These are phyloP conservation scores for Denticeps clupeoides DNA, from an alignment of 2,797 vertebrate genomes.

Conservation along the genomic window DNA sequence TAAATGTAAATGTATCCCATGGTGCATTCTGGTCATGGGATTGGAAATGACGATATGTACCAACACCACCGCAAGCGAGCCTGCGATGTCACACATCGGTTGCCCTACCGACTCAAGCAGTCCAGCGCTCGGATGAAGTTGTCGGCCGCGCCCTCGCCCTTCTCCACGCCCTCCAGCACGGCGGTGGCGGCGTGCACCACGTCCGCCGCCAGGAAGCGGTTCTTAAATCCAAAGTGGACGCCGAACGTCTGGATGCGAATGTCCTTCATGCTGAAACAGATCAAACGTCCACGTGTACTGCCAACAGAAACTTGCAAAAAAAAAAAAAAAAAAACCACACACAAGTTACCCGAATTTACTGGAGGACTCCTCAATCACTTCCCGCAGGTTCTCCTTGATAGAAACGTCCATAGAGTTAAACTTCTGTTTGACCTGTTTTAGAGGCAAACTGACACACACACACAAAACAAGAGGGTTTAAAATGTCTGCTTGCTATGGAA, in stretches of 20 bases:
- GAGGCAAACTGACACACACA: conserved; percentile 63
- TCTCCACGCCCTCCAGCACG: conserved; percentile 81
- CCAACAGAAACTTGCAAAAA: background rate
- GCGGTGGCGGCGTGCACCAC: conserved; percentile 79
- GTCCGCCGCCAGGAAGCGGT: conserved; percentile 88
- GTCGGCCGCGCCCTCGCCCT: conserved; percentile 61
- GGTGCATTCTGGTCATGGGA: too few species aligned
- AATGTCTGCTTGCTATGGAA: too few species aligned
- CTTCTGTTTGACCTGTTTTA: conserved; percentile 92
- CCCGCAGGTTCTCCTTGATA: conserved; percentile 87
- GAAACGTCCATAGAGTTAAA: conserved; percentile 90
- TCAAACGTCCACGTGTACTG: background rate
- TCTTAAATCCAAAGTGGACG: conserved; percentile 92
- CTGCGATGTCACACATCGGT: too few species aligned
- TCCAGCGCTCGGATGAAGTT: conserved; percentile 93
- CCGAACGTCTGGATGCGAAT: conserved; percentile 91
- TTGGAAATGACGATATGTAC: too few species aligned
- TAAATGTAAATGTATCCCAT: too few species aligned
- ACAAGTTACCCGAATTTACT: conserved; percentile 82
- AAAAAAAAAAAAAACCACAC: background rate
- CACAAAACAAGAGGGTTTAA: background rate
- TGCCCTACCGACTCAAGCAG: conserved; percentile 79
- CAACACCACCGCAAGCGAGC: too few species aligned
- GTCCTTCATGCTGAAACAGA: conserved; percentile 89
- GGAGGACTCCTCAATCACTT: conserved; percentile 95